Percentiles rank a stretch among this genome's conserved stretches.
Evolutionary conservation across 1,140 invertebrate species (phyloP).

Genomic region (Daktulosphaira vitifoliae): DNA sequence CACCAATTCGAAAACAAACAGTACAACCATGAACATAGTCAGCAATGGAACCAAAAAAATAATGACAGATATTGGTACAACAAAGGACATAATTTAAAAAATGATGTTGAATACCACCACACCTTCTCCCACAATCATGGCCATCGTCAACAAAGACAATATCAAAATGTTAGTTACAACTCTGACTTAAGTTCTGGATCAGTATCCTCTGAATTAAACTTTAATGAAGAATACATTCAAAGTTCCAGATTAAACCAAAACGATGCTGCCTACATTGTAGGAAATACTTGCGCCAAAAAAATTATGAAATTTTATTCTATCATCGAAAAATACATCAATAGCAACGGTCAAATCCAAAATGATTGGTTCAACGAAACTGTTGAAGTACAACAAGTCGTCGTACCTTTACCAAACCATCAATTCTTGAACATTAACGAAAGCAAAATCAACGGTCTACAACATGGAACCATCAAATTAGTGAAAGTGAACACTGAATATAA

Average conservation of each 20-base stretch:
- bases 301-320: not conserved
- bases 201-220: not conserved
- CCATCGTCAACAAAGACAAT: too few species aligned
- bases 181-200: not conserved
- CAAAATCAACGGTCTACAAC: not conserved
- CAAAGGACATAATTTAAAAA: too few species aligned
- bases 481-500: not conserved
- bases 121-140: too few species aligned
- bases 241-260: not conserved
- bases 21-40: too few species aligned
- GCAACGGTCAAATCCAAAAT: not conserved
- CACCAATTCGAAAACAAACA: too few species aligned
- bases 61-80: too few species aligned
- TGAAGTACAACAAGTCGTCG: not conserved
- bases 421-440: not conserved
- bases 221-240: constrained; percentile 5
- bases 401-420: not conserved
- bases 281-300: not conserved
- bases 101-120: too few species aligned
- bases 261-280: not conserved
- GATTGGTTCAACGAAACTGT: not conserved
- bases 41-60: too few species aligned
- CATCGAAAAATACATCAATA: not conserved
- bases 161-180: not conserved
- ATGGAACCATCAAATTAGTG: not conserved